Base-by-base conservation (phyloP, 2,888 invertebrate species). In the Platycheirus albimanus region DNA sequence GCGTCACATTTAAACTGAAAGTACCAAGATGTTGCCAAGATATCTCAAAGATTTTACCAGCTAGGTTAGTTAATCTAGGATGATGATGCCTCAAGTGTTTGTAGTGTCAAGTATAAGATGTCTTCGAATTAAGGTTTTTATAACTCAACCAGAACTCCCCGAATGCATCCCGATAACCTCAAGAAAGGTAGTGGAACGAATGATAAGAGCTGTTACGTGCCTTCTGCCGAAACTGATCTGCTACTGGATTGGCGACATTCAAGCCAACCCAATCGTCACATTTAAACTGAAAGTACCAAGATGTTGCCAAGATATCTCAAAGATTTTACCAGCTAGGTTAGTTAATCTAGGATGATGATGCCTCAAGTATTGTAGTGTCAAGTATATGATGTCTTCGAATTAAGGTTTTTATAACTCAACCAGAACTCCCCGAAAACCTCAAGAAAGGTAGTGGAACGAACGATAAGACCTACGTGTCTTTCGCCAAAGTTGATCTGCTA, bases 241-340 rank as follows among this genome's bases (percentile, higher is more conserved):
- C n/a, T n/a, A n/a, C n/a, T n/a, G n/a, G n/a, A n/a, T n/a, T n/a
- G n/a, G n/a, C n/a, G n/a, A n/a, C n/a, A n/a, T n/a, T n/a, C n/a
- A n/a, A n/a, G n/a, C n/a, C n/a, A n/a, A n/a, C n/a, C n/a, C n/a
- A n/a, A n/a, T n/a, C n/a, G 38, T 70, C 51, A 52, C 13, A 66
- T 13, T 41, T 7, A 52, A 80, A n/a, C 80, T 80, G 76, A 81
- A 81, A 80, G 54, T 38, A 76, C 76, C 75, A 71, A 81, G 52
- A 36, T 58, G 58, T 76, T 70, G 70, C n/a, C 51, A 66, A 70
- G 36, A 45, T 66, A 64, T 72, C 63, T 41, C 28, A 52, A 61
- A 71, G 58, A 66, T 64, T 45, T 80, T 80, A 80, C 80, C 80
- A 70, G 24, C 15, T 17, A 19, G 43, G 10, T 28, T 17, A 1